A percentile compares a stretch with the other conserved stretches of the same genome.
These are phyloP conservation scores for Tokudaia tokunoshimensis DNA, from an alignment of 2,797 vertebrate genomes.

Conservation along the genomic window DNA sequence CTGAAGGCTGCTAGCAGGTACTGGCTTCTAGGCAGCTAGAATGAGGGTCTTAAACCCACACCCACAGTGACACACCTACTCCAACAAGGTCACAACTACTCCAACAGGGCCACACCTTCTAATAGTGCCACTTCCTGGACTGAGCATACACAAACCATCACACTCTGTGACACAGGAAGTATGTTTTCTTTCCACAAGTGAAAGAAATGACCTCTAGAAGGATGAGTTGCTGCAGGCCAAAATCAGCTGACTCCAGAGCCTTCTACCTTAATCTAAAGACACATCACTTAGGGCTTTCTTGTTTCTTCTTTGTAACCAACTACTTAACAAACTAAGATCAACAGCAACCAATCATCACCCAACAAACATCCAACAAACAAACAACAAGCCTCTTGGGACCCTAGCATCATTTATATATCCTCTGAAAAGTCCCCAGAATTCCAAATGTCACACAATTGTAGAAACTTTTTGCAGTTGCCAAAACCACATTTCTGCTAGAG, in stretches of 20 bases:
- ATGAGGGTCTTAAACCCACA: not conserved
- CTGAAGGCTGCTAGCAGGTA: not conserved
- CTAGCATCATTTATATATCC: not conserved
- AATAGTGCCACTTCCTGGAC: not conserved
- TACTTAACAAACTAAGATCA: not conserved
- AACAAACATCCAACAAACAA: not conserved
- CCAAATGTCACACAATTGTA: not conserved
- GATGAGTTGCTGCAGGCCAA: not conserved
- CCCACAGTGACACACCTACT: not conserved
- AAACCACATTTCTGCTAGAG: not conserved
- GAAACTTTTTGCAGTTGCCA: not conserved
- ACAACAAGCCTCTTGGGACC: not conserved
- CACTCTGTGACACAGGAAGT: not conserved
- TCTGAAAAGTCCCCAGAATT: not conserved
- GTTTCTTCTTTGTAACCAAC: not conserved
- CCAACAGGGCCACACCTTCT: not conserved
- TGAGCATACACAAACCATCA: not conserved
- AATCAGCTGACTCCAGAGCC: not conserved
- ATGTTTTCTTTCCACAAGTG: not conserved
- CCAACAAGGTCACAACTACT: not conserved
- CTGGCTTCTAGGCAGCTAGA: not conserved
- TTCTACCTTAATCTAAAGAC: slow-evolving; percentile 53
- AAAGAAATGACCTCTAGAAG: not conserved
- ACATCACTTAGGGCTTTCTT: not conserved
- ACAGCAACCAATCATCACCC: not conserved